These are phyloP conservation scores for Papilio protenor DNA, from an alignment of 2,888 invertebrate species.

Conservation along the genomic window DNA sequence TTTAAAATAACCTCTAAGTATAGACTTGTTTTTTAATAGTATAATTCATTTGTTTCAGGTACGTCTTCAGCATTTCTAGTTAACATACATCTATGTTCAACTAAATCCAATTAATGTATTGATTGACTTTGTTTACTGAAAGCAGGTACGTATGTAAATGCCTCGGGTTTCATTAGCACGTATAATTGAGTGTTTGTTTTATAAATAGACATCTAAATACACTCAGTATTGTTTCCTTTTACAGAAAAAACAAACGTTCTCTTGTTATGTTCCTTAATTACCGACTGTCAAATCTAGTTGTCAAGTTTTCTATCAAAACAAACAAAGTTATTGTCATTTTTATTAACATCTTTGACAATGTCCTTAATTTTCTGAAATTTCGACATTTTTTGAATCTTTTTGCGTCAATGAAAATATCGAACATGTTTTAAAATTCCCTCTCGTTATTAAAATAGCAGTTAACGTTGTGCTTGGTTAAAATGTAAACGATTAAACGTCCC, in stretches of 20 bases:
- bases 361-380: background rate
- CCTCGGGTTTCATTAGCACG: conserved; percentile 2
- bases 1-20: too few relatives aligned
- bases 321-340: background rate
- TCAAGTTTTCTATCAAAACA: background rate
- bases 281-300: background rate
- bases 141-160: conserved; percentile 21
- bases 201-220: background rate
- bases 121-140: conserved; percentile 30
- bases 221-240: background rate
- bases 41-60: conserved; percentile 38
- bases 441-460: conserved; percentile 36
- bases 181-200: background rate
- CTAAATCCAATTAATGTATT: conserved; percentile 35
- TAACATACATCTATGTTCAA: conserved; percentile 9
- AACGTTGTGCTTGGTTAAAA: conserved; percentile 26
- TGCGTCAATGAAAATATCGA: background rate
- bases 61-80: background rate
- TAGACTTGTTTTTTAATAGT: background rate
- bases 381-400: too few relatives aligned
- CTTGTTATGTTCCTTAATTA: background rate
- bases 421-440: conserved; percentile 34
- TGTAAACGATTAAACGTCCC: conserved; percentile 39
- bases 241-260: background rate
- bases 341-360: background rate